A percentile compares a stretch with the other conserved stretches of the same genome.
These are phyloP conservation scores for Drosophila kuntzei DNA, from an alignment of 2,888 invertebrate species.

Conservation along the genomic window DNA sequence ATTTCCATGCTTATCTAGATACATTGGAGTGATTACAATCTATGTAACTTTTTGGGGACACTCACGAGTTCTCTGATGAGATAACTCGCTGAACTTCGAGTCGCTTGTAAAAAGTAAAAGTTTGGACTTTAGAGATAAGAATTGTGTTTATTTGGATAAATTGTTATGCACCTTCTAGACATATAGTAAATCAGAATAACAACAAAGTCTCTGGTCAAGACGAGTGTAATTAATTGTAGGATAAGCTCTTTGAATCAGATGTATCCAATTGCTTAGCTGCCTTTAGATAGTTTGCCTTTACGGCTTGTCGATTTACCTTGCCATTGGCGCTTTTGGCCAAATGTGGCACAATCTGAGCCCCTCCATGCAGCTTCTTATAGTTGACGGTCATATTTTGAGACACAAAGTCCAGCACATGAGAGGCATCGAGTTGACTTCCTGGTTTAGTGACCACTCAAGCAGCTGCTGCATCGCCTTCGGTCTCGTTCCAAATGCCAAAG, in stretches of 20 bases:
- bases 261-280: neutral
- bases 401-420: constrained; percentile 52
- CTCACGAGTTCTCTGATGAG: constrained; percentile 4
- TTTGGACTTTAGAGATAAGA: neutral
- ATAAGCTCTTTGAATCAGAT: constrained; percentile 1
- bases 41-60: neutral
- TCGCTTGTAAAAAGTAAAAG: constrained; percentile 8
- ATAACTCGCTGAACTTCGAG: neutral
- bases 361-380: constrained; percentile 75
- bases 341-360: constrained; percentile 68
- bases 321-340: constrained; percentile 77
- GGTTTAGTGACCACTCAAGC: constrained; percentile 74
- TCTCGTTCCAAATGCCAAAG: constrained; percentile 80
- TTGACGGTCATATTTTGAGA: constrained; percentile 43
- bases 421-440: constrained; percentile 57
- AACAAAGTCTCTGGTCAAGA: neutral
- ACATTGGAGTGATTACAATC: neutral
- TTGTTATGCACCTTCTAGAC: neutral
- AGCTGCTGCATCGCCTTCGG: constrained; percentile 82
- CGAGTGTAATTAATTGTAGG: neutral
- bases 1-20: constrained; percentile 10
- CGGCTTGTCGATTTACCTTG: constrained; percentile 69
- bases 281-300: constrained; percentile 53
- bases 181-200: neutral
- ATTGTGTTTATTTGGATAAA: neutral